Percentiles rank a stretch among this genome's conserved stretches.
These are phyloP conservation scores for Leptopilina boulardi DNA, from an alignment of 1,140 invertebrate species.

Conservation along the genomic window DNA sequence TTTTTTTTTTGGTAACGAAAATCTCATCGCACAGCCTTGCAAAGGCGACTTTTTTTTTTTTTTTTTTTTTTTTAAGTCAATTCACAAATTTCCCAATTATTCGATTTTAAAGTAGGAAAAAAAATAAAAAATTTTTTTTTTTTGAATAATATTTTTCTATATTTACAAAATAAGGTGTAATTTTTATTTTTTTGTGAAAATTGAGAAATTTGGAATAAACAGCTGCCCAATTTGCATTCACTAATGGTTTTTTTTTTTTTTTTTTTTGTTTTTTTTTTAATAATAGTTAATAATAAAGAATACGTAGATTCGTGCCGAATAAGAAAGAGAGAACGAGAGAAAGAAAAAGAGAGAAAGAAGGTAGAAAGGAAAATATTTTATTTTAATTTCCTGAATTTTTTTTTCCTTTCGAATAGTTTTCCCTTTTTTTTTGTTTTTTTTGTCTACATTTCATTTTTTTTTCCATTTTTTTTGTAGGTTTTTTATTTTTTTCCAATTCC, in stretches of 20 bases:
- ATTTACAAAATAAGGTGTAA: not conserved
- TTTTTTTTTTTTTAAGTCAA: no score
- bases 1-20: slow-evolving; percentile 41
- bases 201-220: not conserved
- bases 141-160: not conserved
- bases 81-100: slow-evolving; percentile 45
- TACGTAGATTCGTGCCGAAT: slow-evolving; percentile 24
- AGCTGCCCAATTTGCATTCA: slow-evolving; percentile 28
- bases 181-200: not conserved
- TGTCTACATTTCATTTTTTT: no score
- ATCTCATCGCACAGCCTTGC: slow-evolving; percentile 57
- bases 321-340: slow-evolving; percentile 1
- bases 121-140: no score
- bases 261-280: no score
- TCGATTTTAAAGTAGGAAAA: not conserved
- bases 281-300: slow-evolving; percentile 38
- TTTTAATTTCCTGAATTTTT: not conserved
- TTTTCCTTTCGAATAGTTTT: no score
- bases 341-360: slow-evolving; percentile 26
- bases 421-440: no score
- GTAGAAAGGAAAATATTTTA: slow-evolving; percentile 2
- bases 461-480: no score
- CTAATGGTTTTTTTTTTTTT: no score
- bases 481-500: no score
- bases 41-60: slow-evolving; percentile 52